phyloP scores from a whole-genome alignment of 2,113 vertebrate species.

The Accipiter virgatus region DNA sequence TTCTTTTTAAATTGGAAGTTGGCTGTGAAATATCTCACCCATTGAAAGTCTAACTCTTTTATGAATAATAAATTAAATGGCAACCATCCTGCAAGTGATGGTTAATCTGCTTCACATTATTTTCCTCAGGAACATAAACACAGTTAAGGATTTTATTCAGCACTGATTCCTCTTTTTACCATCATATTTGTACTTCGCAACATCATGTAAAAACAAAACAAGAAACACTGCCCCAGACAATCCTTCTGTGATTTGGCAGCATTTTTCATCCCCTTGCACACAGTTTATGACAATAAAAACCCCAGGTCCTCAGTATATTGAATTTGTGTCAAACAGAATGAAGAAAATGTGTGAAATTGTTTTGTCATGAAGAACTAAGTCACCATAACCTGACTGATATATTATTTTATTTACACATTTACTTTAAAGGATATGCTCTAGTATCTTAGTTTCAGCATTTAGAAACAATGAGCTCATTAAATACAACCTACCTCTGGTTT shows the following conservation, averaged over 20 bases:
- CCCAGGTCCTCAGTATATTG: neutral
- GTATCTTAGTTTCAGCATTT: neutral
- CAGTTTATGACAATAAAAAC: neutral
- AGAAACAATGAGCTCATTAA: neutral
- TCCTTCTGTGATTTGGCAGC: neutral
- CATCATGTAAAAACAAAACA: neutral
- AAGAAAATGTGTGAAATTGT: neutral
- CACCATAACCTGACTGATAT: neutral
- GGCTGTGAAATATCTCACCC: neutral
- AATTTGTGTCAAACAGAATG: neutral
- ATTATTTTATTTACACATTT: neutral
- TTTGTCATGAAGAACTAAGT: neutral
- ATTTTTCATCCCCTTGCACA: neutral
- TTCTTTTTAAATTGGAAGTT: conserved; percentile 4
- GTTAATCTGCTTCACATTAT: neutral
- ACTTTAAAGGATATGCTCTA: neutral
- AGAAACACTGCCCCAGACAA: neutral
- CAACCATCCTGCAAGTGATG: neutral
- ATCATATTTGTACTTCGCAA: neutral
- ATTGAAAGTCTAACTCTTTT: neutral
- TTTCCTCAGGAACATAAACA: neutral
- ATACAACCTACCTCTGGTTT: neutral
- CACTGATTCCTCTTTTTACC: neutral
- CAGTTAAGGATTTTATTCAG: neutral
- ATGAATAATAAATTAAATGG: conserved; percentile 2